phyloP scores from a whole-genome alignment of 2,797 vertebrate species.

The Antennarius maculatus region DNA sequence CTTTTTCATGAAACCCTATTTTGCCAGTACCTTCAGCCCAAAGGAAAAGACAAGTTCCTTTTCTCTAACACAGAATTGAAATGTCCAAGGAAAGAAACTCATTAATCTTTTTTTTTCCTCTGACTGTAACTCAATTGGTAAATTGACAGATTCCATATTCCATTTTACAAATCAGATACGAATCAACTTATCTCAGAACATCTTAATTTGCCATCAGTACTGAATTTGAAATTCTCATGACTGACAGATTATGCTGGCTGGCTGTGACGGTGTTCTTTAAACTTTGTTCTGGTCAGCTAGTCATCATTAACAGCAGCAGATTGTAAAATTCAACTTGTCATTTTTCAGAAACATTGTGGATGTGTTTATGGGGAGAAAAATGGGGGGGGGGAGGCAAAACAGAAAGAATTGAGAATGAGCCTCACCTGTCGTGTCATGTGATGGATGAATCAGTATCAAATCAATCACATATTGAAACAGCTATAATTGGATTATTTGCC shows the following conservation, averaged over 20 bases:
- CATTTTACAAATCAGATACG: too few relatives aligned
- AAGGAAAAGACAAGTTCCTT: not conserved
- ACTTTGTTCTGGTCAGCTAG: too few relatives aligned
- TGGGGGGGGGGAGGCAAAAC: too few relatives aligned
- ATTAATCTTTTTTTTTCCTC: not conserved
- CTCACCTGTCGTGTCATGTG: conserved; percentile 75
- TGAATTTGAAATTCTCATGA: too few relatives aligned
- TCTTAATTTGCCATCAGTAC: too few relatives aligned
- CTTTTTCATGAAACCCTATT: not conserved
- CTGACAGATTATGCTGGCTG: too few relatives aligned
- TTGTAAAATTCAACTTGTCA: conserved; percentile 39
- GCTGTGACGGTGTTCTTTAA: too few relatives aligned
- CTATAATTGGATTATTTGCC: conserved; percentile 84
- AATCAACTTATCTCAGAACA: too few relatives aligned
- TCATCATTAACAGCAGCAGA: conserved; percentile 33
- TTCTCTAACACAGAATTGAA: not conserved
- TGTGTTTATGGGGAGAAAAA: conserved; percentile 26
- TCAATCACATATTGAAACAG: conserved; percentile 78
- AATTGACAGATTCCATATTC: conserved; percentile 7
- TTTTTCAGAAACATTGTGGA: conserved; percentile 47
- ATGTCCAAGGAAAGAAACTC: not conserved
- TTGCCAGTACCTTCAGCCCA: not conserved
- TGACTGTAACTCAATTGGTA: conserved; percentile 20
- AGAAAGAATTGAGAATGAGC: conserved; percentile 29
- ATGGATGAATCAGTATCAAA: conserved; percentile 81